phyloP scores from a whole-genome alignment of 2,888 invertebrate genomes.

The Drosophila nr. perissopoda region DNA sequence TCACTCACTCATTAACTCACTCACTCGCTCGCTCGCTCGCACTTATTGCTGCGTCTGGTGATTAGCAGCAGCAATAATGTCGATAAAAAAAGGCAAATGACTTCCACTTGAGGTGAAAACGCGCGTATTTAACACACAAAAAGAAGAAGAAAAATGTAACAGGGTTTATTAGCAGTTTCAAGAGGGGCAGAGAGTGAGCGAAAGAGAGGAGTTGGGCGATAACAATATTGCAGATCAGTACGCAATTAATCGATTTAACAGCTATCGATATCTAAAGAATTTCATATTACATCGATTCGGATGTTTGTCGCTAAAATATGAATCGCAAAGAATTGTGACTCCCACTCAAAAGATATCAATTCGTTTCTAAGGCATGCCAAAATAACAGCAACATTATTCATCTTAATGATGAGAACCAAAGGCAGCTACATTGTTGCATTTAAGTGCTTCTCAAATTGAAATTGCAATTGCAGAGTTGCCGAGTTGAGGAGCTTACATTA shows the following conservation, averaged over 20 bases:
- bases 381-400: background rate
- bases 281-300: background rate
- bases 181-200: background rate
- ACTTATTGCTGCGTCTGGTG: constrained; percentile 29
- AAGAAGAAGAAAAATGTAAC: constrained; percentile 21
- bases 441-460: constrained; percentile 29
- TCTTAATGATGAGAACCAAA: constrained; percentile 1
- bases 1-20: constrained; percentile 8
- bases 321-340: background rate
- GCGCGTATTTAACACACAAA: constrained; percentile 70
- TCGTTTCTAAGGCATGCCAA: constrained; percentile 5
- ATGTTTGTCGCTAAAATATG: background rate
- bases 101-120: constrained; percentile 76
- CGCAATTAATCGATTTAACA: constrained; percentile 2
- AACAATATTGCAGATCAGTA: constrained; percentile 13
- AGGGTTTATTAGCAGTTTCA: constrained; percentile 41
- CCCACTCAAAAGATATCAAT: constrained; percentile 19
- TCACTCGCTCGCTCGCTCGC: background rate
- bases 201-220: background rate
- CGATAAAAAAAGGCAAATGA: constrained; percentile 44
- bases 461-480: background rate
- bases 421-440: constrained; percentile 9
- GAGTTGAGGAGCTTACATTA: background rate
- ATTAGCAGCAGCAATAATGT: constrained; percentile 57
- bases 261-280: constrained; percentile 7